A percentile compares a stretch with the other conserved stretches of the same genome.
phyloP scores from a whole-genome alignment of 2,888 invertebrate genomes.

The Polyommatus icarus region DNA sequence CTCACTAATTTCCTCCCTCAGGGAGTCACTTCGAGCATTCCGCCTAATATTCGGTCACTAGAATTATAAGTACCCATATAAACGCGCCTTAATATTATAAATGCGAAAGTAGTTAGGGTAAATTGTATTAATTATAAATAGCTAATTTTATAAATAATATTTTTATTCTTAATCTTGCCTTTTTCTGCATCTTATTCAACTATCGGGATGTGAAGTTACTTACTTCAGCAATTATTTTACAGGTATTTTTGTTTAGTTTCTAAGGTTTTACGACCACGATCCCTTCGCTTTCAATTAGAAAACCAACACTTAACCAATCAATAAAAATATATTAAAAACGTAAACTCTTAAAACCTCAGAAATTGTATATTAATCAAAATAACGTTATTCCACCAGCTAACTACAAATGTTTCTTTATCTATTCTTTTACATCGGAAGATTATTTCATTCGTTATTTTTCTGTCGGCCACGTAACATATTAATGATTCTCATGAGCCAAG shows the following conservation, averaged over 20 bases:
- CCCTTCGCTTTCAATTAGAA: too few species aligned
- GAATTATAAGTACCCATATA: constrained; percentile 49
- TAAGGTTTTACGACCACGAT: too few species aligned
- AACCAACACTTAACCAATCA: too few species aligned
- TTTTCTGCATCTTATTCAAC: too few species aligned
- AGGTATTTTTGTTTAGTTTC: too few species aligned
- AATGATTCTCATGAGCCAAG: constrained; percentile 22
- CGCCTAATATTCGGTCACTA: constrained; percentile 63
- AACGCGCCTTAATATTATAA: constrained; percentile 4
- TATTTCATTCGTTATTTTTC: constrained; percentile 23
- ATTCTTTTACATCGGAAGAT: background rate
- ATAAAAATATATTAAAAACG: too few species aligned
- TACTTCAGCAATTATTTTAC: too few species aligned
- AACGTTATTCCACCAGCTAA: background rate
- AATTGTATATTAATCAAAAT: background rate
- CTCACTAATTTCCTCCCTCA: constrained; percentile 69
- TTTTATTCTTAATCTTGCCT: too few species aligned
- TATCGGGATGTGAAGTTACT: too few species aligned
- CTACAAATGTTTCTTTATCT: background rate
- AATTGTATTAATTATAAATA: too few species aligned
- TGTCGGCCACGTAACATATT: constrained; percentile 10
- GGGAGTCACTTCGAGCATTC: constrained; percentile 69
- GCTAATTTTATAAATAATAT: too few species aligned
- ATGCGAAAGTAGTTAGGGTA: background rate
- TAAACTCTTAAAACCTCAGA: too few species aligned